phyloP scores from a whole-genome alignment of 1,140 invertebrate species.

The Leguminivora glycinivorella region DNA sequence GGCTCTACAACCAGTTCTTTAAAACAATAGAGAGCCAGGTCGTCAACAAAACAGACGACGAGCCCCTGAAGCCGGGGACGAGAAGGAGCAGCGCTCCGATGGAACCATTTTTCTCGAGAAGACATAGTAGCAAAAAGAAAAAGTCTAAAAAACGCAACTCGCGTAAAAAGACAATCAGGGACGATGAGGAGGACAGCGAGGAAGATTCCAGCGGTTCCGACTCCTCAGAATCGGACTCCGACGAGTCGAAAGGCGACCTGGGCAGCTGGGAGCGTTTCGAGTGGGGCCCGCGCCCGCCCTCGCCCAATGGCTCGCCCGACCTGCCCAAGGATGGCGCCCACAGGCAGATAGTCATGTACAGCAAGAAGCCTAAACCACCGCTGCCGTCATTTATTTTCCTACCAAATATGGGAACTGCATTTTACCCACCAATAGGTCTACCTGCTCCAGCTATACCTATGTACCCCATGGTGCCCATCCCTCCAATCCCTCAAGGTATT shows the following conservation, averaged over 20 bases:
- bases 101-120: conserved; percentile 30
- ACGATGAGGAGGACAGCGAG: conserved; percentile 63
- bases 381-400: conserved; percentile 70
- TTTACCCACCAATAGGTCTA: conserved; percentile 62
- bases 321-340: conserved; percentile 52
- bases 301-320: background rate
- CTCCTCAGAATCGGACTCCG: conserved; percentile 44
- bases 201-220: conserved; percentile 37
- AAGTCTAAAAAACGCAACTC: conserved; percentile 38
- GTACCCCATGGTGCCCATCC: conserved; percentile 65
- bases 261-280: conserved; percentile 21
- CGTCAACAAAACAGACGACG: conserved; percentile 56
- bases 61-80: conserved; percentile 36
- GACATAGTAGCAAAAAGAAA: conserved; percentile 33
- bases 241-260: conserved; percentile 31
- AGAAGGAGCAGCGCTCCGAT: conserved; percentile 46
- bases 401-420: conserved; percentile 62
- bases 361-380: conserved; percentile 59
- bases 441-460: conserved; percentile 61
- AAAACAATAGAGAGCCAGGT: conserved; percentile 70
- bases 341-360: conserved; percentile 61
- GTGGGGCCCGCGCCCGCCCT: background rate
- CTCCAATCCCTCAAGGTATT: conserved; percentile 50
- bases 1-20: conserved; percentile 71
- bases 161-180: conserved; percentile 54